Base-by-base conservation (phyloP, 2,113 vertebrate genomes). In the Tyto alba region DNA sequence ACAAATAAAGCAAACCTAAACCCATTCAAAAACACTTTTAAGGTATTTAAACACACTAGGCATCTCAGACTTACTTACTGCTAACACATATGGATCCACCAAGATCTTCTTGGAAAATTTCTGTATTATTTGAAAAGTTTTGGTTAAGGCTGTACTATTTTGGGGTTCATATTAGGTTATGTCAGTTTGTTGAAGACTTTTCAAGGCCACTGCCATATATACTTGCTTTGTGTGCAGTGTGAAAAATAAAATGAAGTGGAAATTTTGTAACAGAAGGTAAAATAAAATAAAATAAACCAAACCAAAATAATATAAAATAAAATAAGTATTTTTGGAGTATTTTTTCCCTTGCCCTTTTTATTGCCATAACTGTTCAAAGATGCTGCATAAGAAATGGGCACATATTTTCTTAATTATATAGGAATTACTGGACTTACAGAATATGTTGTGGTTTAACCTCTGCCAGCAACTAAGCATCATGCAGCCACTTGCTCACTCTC, bases 241-340 rank as follows among this genome's bases (percentile, higher is more conserved):
- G 8, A 68, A 79, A 71, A 62, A 29, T 66, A 52, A 20, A 3
- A 63, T 55, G 27, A 45, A 67, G 14, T 26, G 57, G 13, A 53
- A 67, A n/a, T 45, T 56, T 6, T 41, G 6, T 40, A 41, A 62
- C 3, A 60, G 26, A 85, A 57, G 3, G 5, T 22, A 90, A 85
- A 83, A 67, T 30, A 36, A 82, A 85, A 67, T 52, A 67, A 76
- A 82, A 8, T 19, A 59, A 68, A 69, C 10, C 30, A 25, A 66
- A 43, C 4, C 7, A 48, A 59, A 57, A 22, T 7, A 18, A 34
- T 40, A 32, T 7, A 45, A 77, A 67, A 29, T 12, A 25, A 90
- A 89, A 60, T 40, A 48, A 52, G n/a, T n/a, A n/a, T n/a, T n/a
- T n/a, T n/a, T 12, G 0, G 2, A 52, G 13, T 11, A n/a, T 0